These are phyloP conservation scores for Alviniconcha strummeri DNA, from an alignment of 2,888 invertebrate species.

Conservation along the genomic window DNA sequence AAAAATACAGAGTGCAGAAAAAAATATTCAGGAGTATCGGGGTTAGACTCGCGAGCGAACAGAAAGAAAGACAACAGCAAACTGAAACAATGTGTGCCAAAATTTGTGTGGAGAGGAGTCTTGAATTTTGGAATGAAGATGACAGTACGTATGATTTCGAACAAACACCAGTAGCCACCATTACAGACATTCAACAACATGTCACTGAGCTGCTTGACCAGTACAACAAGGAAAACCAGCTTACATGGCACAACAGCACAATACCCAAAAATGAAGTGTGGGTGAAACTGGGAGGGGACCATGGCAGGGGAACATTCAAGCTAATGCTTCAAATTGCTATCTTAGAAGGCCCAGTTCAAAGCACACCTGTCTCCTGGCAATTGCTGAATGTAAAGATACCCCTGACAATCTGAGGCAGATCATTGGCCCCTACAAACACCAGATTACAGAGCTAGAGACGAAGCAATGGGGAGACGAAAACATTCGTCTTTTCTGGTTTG, in stretches of 20 bases:
- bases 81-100: neutral
- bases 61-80: neutral
- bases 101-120: neutral
- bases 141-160: neutral
- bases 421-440: neutral
- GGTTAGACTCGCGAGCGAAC: neutral
- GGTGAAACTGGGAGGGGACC: constrained; percentile 4
- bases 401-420: neutral
- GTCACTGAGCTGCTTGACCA: neutral
- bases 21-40: neutral
- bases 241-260: neutral
- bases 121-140: neutral
- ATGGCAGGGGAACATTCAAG: neutral
- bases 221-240: neutral
- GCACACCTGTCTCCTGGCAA: neutral
- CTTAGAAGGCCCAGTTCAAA: neutral
- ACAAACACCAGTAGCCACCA: neutral
- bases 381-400: neutral
- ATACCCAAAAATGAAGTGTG: constrained; percentile 2
- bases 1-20: neutral
- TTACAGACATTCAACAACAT: neutral
- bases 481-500: neutral
- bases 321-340: neutral
- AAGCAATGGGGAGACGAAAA: neutral
- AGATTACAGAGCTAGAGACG: neutral